Base-by-base conservation (phyloP, 2,888 invertebrate genomes). In the Actias luna region DNA sequence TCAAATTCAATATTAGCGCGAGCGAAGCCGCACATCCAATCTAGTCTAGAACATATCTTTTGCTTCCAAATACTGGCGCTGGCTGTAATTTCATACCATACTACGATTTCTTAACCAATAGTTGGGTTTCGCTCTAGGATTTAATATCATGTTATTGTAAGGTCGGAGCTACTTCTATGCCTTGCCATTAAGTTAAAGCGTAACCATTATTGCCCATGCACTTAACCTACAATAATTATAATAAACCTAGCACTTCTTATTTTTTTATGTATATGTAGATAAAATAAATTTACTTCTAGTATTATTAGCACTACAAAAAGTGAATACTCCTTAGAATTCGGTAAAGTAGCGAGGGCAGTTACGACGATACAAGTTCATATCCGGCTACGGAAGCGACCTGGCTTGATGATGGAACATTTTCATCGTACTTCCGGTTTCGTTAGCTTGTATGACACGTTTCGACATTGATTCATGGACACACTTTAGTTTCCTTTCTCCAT, bases 311-410 rank as follows among this genome's bases (percentile, higher is more conserved):
- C 55, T 55, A 55, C 29, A 29, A 55, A 29, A 29, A 29, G 55
- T 52, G 25, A 27, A 27, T 8, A 8, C 29, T 55, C 18, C 29
- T 55, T 18, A 65, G 67, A 72, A 66, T 65, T 69, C 67, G 73
- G 39, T 73, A 74, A 70, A 66, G 69, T 71, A 73, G 75, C 72
- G 70, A 67, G 67, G 77, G 73, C 69, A 70, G 72, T 72, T 75
- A 74, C 74, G 77, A 77, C 80, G 80, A 83, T 84, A 84, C 84
- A 84, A 72, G 76, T 71, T 71, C 76, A 83, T 84, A 82, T 83
- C 84, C 84, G 81, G 77, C 63, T 63, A 64, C 72, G 76, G 75
- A 79, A 76, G 69, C 63, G 68, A 75, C 72, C 75, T 76, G 74
- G 73, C 74, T 73, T 79, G 76, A 74, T 82, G 82, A 84, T 82